Base-by-base conservation (phyloP, 1,140 invertebrate genomes). In the Brachionus sp. region DNA sequence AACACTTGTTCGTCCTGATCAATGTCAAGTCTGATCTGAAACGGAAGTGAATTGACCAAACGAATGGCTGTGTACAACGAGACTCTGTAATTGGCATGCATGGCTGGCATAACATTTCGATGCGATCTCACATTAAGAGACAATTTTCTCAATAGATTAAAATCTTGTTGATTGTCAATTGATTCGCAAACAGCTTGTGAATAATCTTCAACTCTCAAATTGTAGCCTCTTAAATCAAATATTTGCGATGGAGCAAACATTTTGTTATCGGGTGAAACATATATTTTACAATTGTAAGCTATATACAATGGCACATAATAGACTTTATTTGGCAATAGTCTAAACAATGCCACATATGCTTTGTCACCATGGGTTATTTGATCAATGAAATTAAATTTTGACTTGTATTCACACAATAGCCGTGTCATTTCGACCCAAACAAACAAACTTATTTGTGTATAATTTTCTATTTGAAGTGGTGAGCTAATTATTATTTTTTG, bases 391-490 rank as follows among this genome's bases (percentile, higher is more conserved):
- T 46, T 39, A 5, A 75, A 29, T 10, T 39, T 80, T 19, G 46
- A 57, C 10, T n/a, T 53, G 19, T 42, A 7, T 57, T 57, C 19
- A 37, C 19, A 5, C n/a, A 80, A 29, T 3, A 1, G 3, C 5
- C 25, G 19, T 1, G 7, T 80, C 39, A 57, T 53, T 19, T 80
- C 77, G 33, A 37, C 33, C 19, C 19, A 39, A 13, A 80, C 35
- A 42, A 39, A 66, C 50, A 80, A 42, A 62, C 19, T 37, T 23
- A 80, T 66, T 62, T 80, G 50, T 12, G 77, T 80, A 7, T 62
- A n/a, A 62, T 80, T 80, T 80, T 80, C 77, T 16, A 80, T 80
- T 80, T 80, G 77, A 2, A 80, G 33, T 35, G 77, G 77, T 25
- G 77, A 80, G 25, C 77, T 80, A 10, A 80, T 33, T 16, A 80